Evolutionary conservation across 2,797 vertebrate species (phyloP), one percentile per base, ranked within the genome.

Genomic region (Channallabes apus): DNA sequence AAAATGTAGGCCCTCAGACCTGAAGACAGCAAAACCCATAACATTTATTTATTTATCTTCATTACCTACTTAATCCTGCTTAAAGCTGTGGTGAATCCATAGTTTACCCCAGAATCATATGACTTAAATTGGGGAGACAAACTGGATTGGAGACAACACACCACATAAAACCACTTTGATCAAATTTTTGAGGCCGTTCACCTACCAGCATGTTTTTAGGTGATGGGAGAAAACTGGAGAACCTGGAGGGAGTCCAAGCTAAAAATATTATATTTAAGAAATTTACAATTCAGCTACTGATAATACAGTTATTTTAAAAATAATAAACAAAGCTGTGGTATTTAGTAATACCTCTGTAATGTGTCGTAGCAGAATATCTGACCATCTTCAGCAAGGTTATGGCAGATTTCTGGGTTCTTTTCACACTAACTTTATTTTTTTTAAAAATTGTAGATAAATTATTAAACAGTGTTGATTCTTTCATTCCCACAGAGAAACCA

Each of bases 11-110:
- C 14, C 3, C 27, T 18, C 46, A 6, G n/a, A 46, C 15, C 69
- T 69, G 68, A 35, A 20, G 68, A 71, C 35, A 38, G 11, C 8
- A 8, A 32, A 77, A 76, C n/a, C 24, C 51, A 17, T 24, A 73
- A 79, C 17, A 35, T 58, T 58, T 1, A 22, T 65, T 29, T n/a
- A 77, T 32, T 18, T 2, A 94, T 59, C 92, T 89, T 59, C 87
- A 94, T 67, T 93, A 91, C 9, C 59, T 80, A 11, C 17, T 46
- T 80, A 38, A 61, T 41, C 35, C 24, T 64, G 22, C 3, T 6
- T 46, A 51, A 8, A 11, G 41, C n/a, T 54, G 41, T 54, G 18
- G 8, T 67, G 41, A n/a, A 54, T 67, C 41, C 38, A 67, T 24
- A 65, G 35, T 80, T 64, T 18, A n/a, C 62, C 32, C 20, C 58